These are phyloP conservation scores for Bettongia penicillata DNA, from an alignment of 2,113 vertebrate genomes.

Conservation along the genomic window DNA sequence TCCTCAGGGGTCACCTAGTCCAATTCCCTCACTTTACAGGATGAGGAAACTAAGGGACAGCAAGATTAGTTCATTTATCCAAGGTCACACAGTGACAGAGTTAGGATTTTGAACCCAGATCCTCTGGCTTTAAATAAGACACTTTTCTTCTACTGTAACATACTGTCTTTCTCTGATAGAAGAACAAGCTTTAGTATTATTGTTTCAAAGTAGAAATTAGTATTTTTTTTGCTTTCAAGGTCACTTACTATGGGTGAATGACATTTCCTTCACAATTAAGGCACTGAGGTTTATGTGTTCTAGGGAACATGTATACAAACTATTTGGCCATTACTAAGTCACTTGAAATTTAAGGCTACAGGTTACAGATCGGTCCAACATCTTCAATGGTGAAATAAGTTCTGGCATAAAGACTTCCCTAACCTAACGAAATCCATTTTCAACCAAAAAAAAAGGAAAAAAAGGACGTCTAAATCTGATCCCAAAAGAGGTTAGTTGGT, in stretches of 20 bases:
- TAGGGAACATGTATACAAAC: background rate
- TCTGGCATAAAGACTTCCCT: background rate
- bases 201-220: background rate
- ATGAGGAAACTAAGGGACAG: background rate
- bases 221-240: background rate
- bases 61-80: background rate
- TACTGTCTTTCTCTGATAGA: background rate
- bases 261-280: background rate
- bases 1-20: background rate
- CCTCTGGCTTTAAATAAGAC: background rate
- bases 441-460: background rate
- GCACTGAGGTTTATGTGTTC: background rate
- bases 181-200: background rate
- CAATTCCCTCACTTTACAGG: background rate
- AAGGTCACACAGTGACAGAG: background rate
- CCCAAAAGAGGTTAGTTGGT: background rate
- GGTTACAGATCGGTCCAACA: background rate
- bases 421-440: background rate
- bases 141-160: background rate
- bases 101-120: background rate
- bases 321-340: background rate
- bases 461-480: background rate
- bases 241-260: background rate
- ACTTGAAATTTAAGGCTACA: background rate
- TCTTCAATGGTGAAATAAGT: background rate